Conservation (phyloP, 2,113 vertebrate genomes). For the Nothoprocta pentlandii region DNA sequence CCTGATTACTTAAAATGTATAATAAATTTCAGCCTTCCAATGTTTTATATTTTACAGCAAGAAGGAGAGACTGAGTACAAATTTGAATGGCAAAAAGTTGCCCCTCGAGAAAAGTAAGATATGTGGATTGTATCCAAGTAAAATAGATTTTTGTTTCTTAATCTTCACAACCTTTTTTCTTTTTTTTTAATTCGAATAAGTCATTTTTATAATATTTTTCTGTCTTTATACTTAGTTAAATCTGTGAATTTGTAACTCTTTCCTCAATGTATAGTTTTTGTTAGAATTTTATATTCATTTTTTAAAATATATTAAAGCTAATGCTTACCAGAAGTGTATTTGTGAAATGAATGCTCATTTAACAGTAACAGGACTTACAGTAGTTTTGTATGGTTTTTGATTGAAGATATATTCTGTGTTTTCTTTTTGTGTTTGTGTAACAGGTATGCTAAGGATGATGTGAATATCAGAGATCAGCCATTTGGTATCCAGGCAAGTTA, state of each 20-base stretch:
- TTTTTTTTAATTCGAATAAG: neutral
- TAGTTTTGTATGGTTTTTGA: neutral
- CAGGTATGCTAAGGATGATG: constrained; percentile 98
- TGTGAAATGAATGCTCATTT: neutral
- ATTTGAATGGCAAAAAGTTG: constrained; percentile 99
- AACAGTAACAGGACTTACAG: neutral
- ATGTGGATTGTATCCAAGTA: neutral
- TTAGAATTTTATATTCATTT: neutral
- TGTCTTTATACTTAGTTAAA: neutral
- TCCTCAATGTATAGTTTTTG: neutral
- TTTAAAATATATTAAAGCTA: neutral
- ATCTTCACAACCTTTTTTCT: neutral
- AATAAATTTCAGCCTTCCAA: neutral
- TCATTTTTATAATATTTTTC: neutral
- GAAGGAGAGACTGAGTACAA: constrained; percentile 96
- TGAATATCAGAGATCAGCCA: constrained; percentile 98
- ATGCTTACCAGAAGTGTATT: neutral
- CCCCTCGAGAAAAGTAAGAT: constrained; percentile 96
- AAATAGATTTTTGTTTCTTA: neutral
- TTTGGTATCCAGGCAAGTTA: constrained; percentile 96
- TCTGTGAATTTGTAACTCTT: neutral
- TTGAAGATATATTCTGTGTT: neutral
- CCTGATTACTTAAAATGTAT: constrained; percentile 1
- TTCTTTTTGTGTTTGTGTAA: constrained; percentile 46
- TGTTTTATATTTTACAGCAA: constrained; percentile 75